Evolutionary conservation across 2,888 invertebrate species (phyloP), one percentile per base, ranked within the genome.

Genomic region (Dysmachus trigonus): DNA sequence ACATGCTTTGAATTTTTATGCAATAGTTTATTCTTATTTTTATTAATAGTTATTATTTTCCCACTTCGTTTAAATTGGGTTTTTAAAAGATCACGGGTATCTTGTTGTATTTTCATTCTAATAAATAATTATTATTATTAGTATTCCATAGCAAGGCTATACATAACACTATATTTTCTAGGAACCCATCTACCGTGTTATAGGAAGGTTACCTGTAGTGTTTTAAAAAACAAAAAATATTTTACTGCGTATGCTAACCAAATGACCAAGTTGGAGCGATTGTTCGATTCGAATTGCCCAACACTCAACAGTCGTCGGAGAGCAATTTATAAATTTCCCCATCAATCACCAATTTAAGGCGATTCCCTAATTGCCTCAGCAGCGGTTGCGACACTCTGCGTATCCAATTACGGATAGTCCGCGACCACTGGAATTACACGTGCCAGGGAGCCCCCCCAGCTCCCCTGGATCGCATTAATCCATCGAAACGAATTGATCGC

Each of bases 321-420:
- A 62, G 18, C 27, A 27, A 62, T 76, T 38, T 38, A 22, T n/a
- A 41, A 76, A 76, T 38, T 76, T 76, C 76, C 22, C 38, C 76
- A 76, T 76, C 38, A 76, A 76, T 76, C 76, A 35, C 38, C 35
- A 76, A 76, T 76, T 76, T 35, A 76, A 74, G 38, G 33, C 33
- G 33, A 38, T 35, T 41, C 77, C 22, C 30, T 47, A 77, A 77
- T 77, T 41, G 77, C 27, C 47, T 51, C 27, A 30, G 10, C 22
- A 22, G 18, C 10, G 13, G 30, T 77, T 77, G 47, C 77, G 47
- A 77, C 47, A 77, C 41, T 41, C 47, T 41, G 47, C 47, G 77
- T 77, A 77, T 22, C 77, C 77, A 41, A 77, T 41, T 77, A 41
- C 47, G 76, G 22, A 7, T 27, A 76, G 38, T 35, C n/a, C n/a